Evolutionary conservation across 2,797 vertebrate species (phyloP).

Genomic region (Coranthus polyacanthus): DNA sequence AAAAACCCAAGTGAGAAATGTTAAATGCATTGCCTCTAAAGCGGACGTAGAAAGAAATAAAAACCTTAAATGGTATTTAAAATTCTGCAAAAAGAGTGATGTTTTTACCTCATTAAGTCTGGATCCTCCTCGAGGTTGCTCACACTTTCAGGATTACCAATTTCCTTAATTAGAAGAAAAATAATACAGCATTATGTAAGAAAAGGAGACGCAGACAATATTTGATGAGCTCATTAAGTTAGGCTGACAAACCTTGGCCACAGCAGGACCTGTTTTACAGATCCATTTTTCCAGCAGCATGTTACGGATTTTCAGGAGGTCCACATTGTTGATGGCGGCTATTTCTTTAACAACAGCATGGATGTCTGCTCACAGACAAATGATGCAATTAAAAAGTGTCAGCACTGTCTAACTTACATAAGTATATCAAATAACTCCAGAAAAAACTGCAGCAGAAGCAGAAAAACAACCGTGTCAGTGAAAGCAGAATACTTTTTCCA

Average conservation of each 20-base stretch:
- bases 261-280: conserved; percentile 83
- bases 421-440: background rate
- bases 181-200: background rate
- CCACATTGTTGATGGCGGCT: conserved; percentile 90
- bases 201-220: background rate
- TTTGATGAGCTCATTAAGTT: background rate
- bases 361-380: conserved; percentile 85
- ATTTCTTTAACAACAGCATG: conserved; percentile 91
- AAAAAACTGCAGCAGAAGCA: background rate
- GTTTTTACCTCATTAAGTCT: conserved; percentile 89
- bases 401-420: background rate
- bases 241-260: conserved; percentile 80
- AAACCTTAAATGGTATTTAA: background rate
- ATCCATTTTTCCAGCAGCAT: conserved; percentile 94
- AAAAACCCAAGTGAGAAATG: no score
- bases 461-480: no score
- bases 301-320: conserved; percentile 90
- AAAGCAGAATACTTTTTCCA: background rate
- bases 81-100: background rate
- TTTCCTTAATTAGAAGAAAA: conserved; percentile 69
- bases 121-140: conserved; percentile 88
- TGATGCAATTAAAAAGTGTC: background rate
- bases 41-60: background rate
- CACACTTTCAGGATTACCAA: conserved; percentile 81
- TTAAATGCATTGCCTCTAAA: no score